Conservation (phyloP, 2,797 vertebrate genomes). For the Erpetoichthys calabaricus region DNA sequence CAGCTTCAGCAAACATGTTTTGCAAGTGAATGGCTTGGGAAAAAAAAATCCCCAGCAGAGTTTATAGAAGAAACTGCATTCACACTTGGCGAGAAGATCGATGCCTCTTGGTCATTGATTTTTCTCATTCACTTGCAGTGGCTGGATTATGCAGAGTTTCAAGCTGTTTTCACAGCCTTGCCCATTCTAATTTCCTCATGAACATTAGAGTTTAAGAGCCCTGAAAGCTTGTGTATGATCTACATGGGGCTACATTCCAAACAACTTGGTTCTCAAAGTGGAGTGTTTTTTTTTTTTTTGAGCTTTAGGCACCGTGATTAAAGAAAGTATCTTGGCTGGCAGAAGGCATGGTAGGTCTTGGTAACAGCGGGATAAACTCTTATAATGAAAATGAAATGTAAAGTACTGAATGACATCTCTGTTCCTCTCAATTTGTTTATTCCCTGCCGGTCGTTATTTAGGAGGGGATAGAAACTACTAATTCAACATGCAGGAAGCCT, state of each 20-base stretch:
- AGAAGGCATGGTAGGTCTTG: no score
- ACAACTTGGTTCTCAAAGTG: no score
- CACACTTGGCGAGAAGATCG: conserved; percentile 50
- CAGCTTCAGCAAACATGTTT: conserved; percentile 37
- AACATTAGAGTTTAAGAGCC: background rate
- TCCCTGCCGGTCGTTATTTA: background rate
- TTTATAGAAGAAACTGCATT: conserved; percentile 41
- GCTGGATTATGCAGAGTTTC: conserved; percentile 36
- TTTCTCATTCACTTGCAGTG: conserved; percentile 34
- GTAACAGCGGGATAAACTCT: no score
- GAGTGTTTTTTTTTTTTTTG: no score
- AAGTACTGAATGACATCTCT: no score
- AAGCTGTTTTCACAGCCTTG: conserved; percentile 38
- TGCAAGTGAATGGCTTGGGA: conserved; percentile 37
- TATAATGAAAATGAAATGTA: no score
- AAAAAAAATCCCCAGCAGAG: conserved; percentile 45
- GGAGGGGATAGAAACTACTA: background rate
- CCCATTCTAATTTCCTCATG: conserved; percentile 40
- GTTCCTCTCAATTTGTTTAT: no score
- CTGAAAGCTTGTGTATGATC: no score
- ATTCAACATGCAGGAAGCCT: background rate
- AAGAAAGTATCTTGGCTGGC: no score
- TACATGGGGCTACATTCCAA: no score
- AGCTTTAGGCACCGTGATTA: no score
- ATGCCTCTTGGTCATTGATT: conserved; percentile 47